Conservation (phyloP, 2,888 invertebrate genomes). For the Gymnocheta viridis region DNA sequence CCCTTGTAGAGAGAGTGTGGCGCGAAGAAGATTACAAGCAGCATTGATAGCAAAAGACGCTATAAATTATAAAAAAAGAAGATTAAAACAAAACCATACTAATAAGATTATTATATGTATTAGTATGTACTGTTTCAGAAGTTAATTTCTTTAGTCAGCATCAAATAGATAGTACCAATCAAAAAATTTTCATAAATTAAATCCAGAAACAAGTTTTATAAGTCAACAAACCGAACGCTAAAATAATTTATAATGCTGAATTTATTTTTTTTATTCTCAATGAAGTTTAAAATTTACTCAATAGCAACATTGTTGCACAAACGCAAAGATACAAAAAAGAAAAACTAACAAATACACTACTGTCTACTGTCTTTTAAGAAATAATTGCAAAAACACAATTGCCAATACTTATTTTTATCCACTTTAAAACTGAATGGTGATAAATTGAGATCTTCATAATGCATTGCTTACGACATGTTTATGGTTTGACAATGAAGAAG, state of each 20-base stretch:
- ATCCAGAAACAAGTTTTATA: slow-evolving; percentile 1
- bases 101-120: too few relatives aligned
- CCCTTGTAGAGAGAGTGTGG: too few relatives aligned
- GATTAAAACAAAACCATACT: too few relatives aligned
- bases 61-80: too few relatives aligned
- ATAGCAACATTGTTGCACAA: slow-evolving; percentile 60
- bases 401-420: slow-evolving; percentile 6
- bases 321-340: neutral
- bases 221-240: neutral
- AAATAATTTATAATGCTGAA: slow-evolving; percentile 12
- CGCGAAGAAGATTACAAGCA: too few relatives aligned
- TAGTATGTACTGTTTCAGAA: neutral
- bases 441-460: slow-evolving; percentile 55
- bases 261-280: neutral
- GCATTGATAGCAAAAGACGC: too few relatives aligned
- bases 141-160: neutral
- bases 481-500: slow-evolving; percentile 45
- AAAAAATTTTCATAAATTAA: neutral
- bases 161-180: neutral
- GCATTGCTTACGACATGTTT: slow-evolving; percentile 18
- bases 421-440: slow-evolving; percentile 21
- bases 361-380: neutral
- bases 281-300: neutral
- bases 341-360: neutral
- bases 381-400: neutral